Evolutionary conservation across 2,113 vertebrate genomes (phyloP).

Genomic region (Leptobrachium ailaonicum): DNA sequence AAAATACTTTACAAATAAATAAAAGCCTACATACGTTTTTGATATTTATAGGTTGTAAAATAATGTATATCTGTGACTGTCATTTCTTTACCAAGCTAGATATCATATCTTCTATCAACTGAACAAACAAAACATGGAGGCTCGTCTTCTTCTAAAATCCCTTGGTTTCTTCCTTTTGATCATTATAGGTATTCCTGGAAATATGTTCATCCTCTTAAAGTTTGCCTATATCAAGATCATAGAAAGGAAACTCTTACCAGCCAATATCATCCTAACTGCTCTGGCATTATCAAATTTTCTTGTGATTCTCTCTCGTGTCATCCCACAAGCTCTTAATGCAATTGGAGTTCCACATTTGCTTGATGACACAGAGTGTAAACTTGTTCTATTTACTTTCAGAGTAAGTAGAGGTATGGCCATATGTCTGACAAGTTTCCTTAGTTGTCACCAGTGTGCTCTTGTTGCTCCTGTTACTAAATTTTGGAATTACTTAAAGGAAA

Average conservation of each 20-base stretch:
- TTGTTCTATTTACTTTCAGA: slow-evolving; percentile 35
- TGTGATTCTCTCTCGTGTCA: slow-evolving; percentile 30
- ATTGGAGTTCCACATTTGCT: slow-evolving; percentile 25
- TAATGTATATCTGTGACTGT: no score
- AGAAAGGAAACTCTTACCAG: slow-evolving; percentile 21
- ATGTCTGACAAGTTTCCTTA: slow-evolving; percentile 31
- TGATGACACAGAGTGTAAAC: slow-evolving; percentile 33
- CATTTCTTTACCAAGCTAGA: no score
- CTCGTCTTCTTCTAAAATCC: slow-evolving; percentile 10
- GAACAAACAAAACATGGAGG: background rate
- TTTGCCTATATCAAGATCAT: slow-evolving; percentile 19
- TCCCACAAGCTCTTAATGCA: slow-evolving; percentile 33
- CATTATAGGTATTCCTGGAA: slow-evolving; percentile 32
- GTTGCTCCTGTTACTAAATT: slow-evolving; percentile 16
- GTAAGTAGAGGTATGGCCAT: slow-evolving; percentile 42
- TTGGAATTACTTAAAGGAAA: no score
- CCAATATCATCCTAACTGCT: slow-evolving; percentile 19
- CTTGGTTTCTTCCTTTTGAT: slow-evolving; percentile 23
- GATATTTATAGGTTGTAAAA: no score
- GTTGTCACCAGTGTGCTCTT: slow-evolving; percentile 34
- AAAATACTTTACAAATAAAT: no score
- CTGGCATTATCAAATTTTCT: slow-evolving; percentile 22
- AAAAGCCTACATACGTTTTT: no score
- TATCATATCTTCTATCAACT: no score
- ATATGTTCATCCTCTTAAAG: slow-evolving; percentile 21